Conservation (phyloP, 2,113 vertebrate genomes). For the Rhinogobius similis region DNA sequence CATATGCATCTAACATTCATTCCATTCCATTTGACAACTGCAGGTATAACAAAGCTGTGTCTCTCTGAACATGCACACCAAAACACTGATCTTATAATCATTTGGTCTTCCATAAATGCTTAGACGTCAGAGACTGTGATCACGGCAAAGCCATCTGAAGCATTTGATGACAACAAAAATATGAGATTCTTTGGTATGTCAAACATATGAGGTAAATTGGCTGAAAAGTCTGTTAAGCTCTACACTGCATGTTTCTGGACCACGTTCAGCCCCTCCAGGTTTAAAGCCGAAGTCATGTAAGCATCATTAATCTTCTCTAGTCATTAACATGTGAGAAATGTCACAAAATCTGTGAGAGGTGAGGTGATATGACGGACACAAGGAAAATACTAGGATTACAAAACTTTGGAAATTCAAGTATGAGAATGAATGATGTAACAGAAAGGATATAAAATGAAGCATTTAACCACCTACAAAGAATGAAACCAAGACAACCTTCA, state of each 20-base stretch:
- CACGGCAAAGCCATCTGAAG: slow-evolving; percentile 32
- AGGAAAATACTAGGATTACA: not conserved
- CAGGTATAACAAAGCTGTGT: slow-evolving; percentile 52
- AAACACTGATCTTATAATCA: slow-evolving; percentile 33
- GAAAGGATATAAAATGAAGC: not conserved
- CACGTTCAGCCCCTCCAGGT: not conserved
- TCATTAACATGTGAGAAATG: slow-evolving; percentile 24
- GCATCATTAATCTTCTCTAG: slow-evolving; percentile 33
- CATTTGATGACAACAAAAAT: slow-evolving; percentile 37
- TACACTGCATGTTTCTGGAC: slow-evolving; percentile 22
- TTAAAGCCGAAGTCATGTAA: slow-evolving; percentile 36
- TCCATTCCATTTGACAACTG: slow-evolving; percentile 64
- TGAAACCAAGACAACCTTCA: not conserved
- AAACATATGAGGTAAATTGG: slow-evolving; percentile 16
- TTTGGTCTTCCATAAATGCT: slow-evolving; percentile 24
- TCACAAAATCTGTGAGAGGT: slow-evolving; percentile 16
- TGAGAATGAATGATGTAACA: not conserved
- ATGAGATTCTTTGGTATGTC: slow-evolving; percentile 32
- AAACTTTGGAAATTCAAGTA: not conserved
- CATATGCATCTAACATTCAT: slow-evolving; percentile 68
- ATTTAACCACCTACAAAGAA: not conserved
- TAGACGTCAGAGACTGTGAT: slow-evolving; percentile 32
- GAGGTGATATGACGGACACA: slow-evolving; percentile 24
- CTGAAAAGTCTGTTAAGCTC: slow-evolving; percentile 27
- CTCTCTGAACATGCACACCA: slow-evolving; percentile 34